Conservation (phyloP, 2,113 vertebrate species). For the Thunnus thynnus region DNA sequence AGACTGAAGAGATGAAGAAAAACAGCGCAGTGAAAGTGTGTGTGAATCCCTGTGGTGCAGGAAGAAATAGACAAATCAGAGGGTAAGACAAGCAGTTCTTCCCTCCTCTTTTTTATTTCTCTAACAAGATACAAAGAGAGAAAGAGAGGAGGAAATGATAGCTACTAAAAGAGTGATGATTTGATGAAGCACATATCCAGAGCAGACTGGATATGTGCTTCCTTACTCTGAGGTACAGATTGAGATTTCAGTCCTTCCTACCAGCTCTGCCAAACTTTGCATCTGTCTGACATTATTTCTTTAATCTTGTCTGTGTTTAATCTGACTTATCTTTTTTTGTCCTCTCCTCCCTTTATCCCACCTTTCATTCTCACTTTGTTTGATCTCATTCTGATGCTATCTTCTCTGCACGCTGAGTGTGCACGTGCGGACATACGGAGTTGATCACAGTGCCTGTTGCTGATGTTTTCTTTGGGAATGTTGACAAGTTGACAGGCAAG, state of each 20-base stretch:
- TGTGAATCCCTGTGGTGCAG: constrained; percentile 43
- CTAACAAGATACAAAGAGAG: constrained; percentile 23
- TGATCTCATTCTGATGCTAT: constrained; percentile 39
- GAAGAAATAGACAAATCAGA: constrained; percentile 47
- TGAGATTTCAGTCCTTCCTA: background rate
- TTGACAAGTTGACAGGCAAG: constrained; percentile 89
- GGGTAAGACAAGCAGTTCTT: constrained; percentile 14
- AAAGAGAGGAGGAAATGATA: constrained; percentile 38
- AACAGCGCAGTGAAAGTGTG: constrained; percentile 5
- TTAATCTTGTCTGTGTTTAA: constrained; percentile 20
- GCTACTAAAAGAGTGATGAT: constrained; percentile 38
- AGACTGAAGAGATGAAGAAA: constrained; percentile 35
- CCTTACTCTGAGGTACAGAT: constrained; percentile 10
- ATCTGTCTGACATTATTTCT: constrained; percentile 26
- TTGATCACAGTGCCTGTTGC: constrained; percentile 87
- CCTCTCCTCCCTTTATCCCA: constrained; percentile 16
- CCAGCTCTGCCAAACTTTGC: background rate
- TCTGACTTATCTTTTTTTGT: constrained; percentile 1
- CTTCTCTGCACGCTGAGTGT: constrained; percentile 61
- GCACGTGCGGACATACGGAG: constrained; percentile 85
- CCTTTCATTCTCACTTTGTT: constrained; percentile 20
- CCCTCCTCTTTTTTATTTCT: constrained; percentile 23
- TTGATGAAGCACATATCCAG: constrained; percentile 34
- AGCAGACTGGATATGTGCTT: constrained; percentile 23
- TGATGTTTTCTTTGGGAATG: constrained; percentile 88